Evolutionary conservation across 2,113 vertebrate genomes (phyloP).

Genomic region (Eublepharis macularius): DNA sequence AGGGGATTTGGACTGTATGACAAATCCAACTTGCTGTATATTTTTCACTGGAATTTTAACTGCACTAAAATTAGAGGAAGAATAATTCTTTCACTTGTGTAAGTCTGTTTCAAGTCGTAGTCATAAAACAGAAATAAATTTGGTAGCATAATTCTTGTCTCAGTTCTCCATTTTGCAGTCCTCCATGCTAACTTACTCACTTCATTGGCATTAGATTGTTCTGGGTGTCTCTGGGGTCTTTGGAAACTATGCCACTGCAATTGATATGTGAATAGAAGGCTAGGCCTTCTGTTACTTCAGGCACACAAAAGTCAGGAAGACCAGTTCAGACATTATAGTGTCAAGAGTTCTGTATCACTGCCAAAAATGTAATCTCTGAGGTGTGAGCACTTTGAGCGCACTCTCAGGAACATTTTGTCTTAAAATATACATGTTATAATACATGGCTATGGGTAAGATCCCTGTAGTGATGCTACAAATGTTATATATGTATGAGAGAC

Average conservation of each 20-base stretch:
- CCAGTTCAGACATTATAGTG: neutral
- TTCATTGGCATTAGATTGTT: fast-evolving
- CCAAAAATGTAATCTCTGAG: neutral
- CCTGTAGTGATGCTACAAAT: neutral
- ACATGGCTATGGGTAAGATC: neutral
- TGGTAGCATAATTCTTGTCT: fast-evolving
- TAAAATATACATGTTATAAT: neutral
- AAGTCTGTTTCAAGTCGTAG: neutral
- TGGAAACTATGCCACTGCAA: fast-evolving
- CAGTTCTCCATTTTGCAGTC: fast-evolving
- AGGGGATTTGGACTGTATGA: neutral
- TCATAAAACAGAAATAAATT: fast-evolving
- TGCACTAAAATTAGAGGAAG: neutral
- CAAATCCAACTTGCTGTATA: neutral
- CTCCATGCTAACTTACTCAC: neutral
- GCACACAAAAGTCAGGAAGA: neutral
- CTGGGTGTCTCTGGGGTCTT: fast-evolving
- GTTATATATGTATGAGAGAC: too few species aligned
- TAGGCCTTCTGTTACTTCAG: neutral
- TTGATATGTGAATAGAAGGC: neutral
- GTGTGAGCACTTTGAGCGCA: neutral
- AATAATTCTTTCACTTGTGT: neutral
- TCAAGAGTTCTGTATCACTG: neutral
- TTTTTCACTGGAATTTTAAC: fast-evolving
- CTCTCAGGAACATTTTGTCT: neutral